phyloP scores from a whole-genome alignment of 2,797 vertebrate species.

The Odontamblyopus lacepedii region DNA sequence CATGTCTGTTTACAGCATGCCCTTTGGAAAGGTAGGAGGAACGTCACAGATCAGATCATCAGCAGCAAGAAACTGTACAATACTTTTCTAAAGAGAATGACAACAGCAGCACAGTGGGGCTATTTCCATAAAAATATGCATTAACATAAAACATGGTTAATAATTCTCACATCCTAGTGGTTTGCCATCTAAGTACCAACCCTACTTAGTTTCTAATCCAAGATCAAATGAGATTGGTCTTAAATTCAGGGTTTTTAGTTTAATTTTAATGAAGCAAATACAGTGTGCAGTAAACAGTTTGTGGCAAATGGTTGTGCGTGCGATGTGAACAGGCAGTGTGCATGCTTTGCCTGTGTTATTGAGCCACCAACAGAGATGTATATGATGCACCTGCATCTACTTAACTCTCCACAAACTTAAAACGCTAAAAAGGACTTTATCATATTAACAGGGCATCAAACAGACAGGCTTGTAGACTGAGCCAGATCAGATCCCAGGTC shows the following conservation, averaged over 20 bases:
- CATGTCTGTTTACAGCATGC: background rate
- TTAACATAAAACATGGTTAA: background rate
- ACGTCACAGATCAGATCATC: background rate
- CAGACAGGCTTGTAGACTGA: constrained; percentile 15
- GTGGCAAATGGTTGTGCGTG: background rate
- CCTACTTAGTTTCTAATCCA: no score
- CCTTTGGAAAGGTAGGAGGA: background rate
- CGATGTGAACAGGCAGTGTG: constrained; percentile 12
- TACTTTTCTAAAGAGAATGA: background rate
- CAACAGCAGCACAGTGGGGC: background rate
- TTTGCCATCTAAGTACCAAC: no score
- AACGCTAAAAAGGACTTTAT: constrained; percentile 16
- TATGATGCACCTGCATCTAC: constrained; percentile 56
- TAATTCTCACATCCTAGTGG: background rate
- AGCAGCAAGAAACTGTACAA: background rate
- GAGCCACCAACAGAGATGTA: constrained; percentile 33
- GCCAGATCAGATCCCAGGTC: constrained; percentile 44
- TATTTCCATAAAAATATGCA: constrained; percentile 2
- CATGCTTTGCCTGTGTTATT: background rate
- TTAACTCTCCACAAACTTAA: constrained; percentile 20
- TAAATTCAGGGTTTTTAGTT: background rate
- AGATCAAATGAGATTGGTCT: no score
- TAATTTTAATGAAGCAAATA: background rate
- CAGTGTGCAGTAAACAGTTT: background rate
- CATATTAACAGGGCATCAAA: constrained; percentile 11